A percentile compares a stretch with the other conserved stretches of the same genome.
Evolutionary conservation across 2,888 invertebrate species (phyloP).

Genomic region (Orgyia antiqua): DNA sequence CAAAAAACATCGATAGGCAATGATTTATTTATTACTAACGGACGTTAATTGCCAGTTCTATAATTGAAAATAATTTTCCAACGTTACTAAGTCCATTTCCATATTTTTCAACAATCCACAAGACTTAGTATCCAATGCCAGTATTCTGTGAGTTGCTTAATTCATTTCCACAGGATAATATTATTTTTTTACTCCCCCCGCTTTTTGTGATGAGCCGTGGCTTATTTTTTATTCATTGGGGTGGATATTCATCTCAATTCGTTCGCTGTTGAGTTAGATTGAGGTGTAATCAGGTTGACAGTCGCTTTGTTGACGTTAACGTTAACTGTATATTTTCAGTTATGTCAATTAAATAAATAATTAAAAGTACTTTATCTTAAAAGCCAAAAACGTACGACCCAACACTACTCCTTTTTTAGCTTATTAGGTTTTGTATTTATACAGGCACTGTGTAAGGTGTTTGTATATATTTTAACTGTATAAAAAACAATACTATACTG

Average conservation of each 20-base stretch:
- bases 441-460: too few species aligned
- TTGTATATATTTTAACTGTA: too few species aligned
- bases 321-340: slow-evolving; percentile 6
- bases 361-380: too few species aligned
- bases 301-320: slow-evolving; percentile 27
- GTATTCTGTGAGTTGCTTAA: slow-evolving; percentile 73
- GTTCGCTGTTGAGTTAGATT: slow-evolving; percentile 50
- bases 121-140: slow-evolving; percentile 40
- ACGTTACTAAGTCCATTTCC: slow-evolving; percentile 20
- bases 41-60: too few species aligned
- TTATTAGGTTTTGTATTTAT: too few species aligned
- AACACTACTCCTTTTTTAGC: too few species aligned
- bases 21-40: too few species aligned
- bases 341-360: slow-evolving; percentile 19
- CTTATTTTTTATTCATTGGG: slow-evolving; percentile 77
- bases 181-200: slow-evolving; percentile 75
- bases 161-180: slow-evolving; percentile 78
- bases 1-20: too few species aligned
- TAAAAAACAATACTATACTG: too few species aligned
- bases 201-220: slow-evolving; percentile 64
- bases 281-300: slow-evolving; percentile 61
- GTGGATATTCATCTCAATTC: slow-evolving; percentile 59
- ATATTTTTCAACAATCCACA: slow-evolving; percentile 15
- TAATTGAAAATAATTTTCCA: not conserved
- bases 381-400: too few species aligned